Conservation (phyloP, 2,888 invertebrate genomes). For the Anagyrus pseudococci region DNA sequence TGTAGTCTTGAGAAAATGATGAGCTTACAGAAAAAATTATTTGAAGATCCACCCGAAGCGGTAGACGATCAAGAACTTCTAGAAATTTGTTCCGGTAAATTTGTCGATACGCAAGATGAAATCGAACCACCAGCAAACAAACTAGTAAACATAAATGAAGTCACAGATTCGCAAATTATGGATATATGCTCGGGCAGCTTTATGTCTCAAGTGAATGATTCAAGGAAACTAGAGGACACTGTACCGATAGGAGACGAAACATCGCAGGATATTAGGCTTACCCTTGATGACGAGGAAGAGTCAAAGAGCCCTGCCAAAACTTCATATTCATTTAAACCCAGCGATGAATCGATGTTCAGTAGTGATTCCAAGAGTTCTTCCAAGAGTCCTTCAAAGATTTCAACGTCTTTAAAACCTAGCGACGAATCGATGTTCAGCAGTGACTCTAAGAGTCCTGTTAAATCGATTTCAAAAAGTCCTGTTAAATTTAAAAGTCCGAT, state of each 20-base stretch:
- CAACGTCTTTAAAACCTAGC: constrained; percentile 18
- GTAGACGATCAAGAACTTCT: constrained; percentile 64
- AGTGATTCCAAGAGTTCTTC: constrained; percentile 27
- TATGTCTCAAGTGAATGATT: constrained; percentile 41
- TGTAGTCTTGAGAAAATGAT: constrained; percentile 40
- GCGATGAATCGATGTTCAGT: constrained; percentile 31
- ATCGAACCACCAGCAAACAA: neutral
- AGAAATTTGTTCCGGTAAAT: constrained; percentile 67
- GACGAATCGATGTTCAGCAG: constrained; percentile 31
- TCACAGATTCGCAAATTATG: constrained; percentile 52
- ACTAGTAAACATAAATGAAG: constrained; percentile 51
- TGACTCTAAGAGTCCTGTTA: constrained; percentile 26
- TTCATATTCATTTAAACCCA: constrained; percentile 13
- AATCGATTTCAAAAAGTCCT: neutral
- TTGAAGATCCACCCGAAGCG: constrained; percentile 51
- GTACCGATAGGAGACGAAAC: constrained; percentile 42
- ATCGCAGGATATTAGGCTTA: constrained; percentile 46
- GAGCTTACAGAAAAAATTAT: constrained; percentile 59
- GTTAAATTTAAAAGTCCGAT: neutral
- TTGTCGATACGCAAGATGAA: constrained; percentile 52
- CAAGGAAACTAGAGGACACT: neutral
- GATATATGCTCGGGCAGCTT: constrained; percentile 67
- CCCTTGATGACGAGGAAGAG: constrained; percentile 46
- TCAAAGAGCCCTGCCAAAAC: constrained; percentile 1
- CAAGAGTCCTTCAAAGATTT: constrained; percentile 3